A percentile compares a stretch with the other conserved stretches of the same genome.
Evolutionary conservation across 2,113 vertebrate species (phyloP).

Genomic region (Steatornis caripensis): DNA sequence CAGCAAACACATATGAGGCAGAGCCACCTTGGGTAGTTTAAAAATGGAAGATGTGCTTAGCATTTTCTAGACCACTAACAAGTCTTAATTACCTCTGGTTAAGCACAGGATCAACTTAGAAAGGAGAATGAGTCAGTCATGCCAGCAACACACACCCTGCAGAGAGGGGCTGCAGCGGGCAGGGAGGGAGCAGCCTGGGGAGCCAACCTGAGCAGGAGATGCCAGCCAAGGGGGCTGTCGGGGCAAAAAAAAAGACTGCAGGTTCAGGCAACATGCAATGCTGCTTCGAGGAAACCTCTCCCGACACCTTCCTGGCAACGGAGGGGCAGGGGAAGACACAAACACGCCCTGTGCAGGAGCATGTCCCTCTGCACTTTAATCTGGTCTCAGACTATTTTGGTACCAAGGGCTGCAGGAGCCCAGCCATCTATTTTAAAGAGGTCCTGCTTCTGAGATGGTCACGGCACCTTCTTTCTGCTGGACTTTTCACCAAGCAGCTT

Average conservation of each 20-base stretch:
- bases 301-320: fast-evolving
- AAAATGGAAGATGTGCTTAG: neutral
- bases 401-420: neutral
- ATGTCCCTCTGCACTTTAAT: neutral
- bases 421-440: neutral
- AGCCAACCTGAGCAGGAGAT: neutral
- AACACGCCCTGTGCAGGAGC: neutral
- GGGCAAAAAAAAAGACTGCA: neutral
- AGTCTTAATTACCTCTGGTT: neutral
- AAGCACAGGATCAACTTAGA: neutral
- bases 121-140: neutral
- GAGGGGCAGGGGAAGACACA: neutral
- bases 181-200: neutral
- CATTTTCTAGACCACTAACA: neutral
- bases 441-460: neutral
- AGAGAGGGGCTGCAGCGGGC: neutral
- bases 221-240: neutral
- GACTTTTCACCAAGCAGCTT: neutral
- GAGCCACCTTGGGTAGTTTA: neutral
- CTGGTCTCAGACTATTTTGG: neutral
- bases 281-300: neutral
- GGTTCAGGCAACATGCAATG: neutral
- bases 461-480: neutral
- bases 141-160: neutral
- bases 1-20: fast-evolving